Percentiles rank a stretch among this genome's conserved stretches.
These are phyloP conservation scores for Cyrtorhinus lividipennis DNA, from an alignment of 1,140 invertebrate genomes.

Conservation along the genomic window DNA sequence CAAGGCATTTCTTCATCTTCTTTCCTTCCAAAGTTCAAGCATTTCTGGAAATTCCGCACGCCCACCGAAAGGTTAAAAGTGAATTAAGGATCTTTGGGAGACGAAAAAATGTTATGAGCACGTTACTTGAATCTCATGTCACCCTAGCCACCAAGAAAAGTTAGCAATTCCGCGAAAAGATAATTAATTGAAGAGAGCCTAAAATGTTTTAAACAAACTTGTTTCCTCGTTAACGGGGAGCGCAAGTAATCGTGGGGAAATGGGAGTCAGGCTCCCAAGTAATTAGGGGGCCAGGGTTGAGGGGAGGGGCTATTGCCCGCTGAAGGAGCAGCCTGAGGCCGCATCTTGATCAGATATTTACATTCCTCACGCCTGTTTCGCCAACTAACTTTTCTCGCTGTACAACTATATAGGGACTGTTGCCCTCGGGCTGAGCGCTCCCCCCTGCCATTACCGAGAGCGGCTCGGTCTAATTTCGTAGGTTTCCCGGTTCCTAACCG, in stretches of 20 bases:
- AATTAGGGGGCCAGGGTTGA: neutral
- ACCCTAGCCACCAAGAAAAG: neutral
- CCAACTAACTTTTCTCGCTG: neutral
- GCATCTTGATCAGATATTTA: neutral
- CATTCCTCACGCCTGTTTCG: neutral
- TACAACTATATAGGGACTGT: no score
- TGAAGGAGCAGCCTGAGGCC: neutral
- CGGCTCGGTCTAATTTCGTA: no score
- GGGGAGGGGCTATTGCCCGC: neutral
- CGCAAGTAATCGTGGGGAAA: neutral
- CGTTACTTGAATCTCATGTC: no score
- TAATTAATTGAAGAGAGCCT: neutral
- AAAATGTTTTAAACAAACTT: neutral
- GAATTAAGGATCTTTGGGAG: no score
- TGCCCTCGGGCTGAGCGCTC: no score
- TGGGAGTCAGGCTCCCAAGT: neutral
- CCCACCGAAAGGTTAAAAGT: no score
- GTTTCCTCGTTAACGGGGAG: neutral
- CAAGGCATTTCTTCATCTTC: no score
- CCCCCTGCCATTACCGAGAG: no score
- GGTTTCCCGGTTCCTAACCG: no score
- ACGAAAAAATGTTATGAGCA: no score
- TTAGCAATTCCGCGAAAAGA: neutral
- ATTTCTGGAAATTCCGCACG: no score
- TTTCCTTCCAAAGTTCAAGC: no score